phyloP scores from a whole-genome alignment of 1,140 invertebrate genomes.

The Bombus pascuorum region DNA sequence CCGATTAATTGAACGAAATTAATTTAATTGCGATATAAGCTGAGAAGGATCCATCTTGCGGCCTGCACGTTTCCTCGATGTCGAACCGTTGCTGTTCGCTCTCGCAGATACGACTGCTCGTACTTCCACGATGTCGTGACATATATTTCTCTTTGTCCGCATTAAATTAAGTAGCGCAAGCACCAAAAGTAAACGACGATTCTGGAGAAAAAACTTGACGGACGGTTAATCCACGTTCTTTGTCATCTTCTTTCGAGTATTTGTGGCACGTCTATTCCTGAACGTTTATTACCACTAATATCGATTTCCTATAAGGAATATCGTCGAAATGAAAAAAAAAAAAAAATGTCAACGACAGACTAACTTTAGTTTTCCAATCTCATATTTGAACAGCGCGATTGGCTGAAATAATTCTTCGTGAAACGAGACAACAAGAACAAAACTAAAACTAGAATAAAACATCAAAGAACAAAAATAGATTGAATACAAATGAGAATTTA shows the following conservation, averaged over 20 bases:
- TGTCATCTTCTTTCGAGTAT: not conserved
- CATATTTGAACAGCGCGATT: not conserved
- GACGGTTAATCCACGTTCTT: too few species aligned
- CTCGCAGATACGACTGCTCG: not conserved
- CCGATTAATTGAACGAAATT: conserved; percentile 77
- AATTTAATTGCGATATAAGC: conserved; percentile 77
- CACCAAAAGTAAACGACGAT: not conserved
- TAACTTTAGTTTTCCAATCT: not conserved
- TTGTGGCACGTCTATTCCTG: not conserved
- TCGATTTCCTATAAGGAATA: conserved; percentile 24
- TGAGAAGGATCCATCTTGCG: conserved; percentile 63
- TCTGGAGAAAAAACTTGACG: not conserved
- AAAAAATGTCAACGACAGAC: not conserved
- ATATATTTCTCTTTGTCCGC: too few species aligned
- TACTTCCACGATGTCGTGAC: not conserved
- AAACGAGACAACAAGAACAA: too few species aligned
- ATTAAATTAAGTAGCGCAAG: not conserved
- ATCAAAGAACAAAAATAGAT: not conserved
- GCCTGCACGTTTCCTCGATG: not conserved
- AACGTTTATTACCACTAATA: not conserved
- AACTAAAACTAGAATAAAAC: not conserved
- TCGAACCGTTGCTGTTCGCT: not conserved
- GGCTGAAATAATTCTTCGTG: not conserved
- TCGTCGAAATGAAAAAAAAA: not conserved
- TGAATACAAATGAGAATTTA: not conserved